phyloP scores from a whole-genome alignment of 1,140 invertebrate species.

The Caerostris extrusa region DNA sequence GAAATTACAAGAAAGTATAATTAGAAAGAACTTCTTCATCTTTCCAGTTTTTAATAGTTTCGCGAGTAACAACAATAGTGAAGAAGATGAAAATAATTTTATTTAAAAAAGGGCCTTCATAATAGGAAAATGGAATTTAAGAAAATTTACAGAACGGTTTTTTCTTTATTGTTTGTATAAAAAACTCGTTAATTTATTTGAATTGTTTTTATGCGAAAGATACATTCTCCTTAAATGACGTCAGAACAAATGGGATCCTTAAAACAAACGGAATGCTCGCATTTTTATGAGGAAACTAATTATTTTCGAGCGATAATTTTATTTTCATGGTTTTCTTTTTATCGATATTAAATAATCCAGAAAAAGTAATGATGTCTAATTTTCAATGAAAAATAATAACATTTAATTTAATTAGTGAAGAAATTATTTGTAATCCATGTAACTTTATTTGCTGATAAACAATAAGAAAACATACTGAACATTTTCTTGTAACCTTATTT shows the following conservation, averaged over 20 bases:
- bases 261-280: constrained; percentile 14
- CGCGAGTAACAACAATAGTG: not conserved
- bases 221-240: constrained; percentile 1
- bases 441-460: too few relatives aligned
- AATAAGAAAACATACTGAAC: too few relatives aligned
- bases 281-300: constrained; percentile 3
- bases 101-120: not conserved
- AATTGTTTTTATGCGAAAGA: not conserved
- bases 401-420: too few relatives aligned
- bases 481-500: too few relatives aligned
- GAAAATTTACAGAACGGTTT: not conserved
- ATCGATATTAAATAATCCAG: not conserved
- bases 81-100: not conserved
- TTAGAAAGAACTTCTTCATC: constrained; percentile 41
- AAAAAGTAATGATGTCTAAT: not conserved
- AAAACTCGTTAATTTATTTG: not conserved
- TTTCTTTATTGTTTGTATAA: constrained; percentile 25
- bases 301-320: constrained; percentile 18
- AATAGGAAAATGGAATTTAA: constrained; percentile 27
- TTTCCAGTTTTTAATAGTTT: constrained; percentile 33
- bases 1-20: constrained; percentile 63
- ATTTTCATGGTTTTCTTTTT: not conserved
- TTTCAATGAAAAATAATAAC: too few relatives aligned
- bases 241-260: not conserved
- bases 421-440: too few relatives aligned